Base-by-base conservation (phyloP, 1,140 invertebrate genomes). In the Drosophila biarmipes region DNA sequence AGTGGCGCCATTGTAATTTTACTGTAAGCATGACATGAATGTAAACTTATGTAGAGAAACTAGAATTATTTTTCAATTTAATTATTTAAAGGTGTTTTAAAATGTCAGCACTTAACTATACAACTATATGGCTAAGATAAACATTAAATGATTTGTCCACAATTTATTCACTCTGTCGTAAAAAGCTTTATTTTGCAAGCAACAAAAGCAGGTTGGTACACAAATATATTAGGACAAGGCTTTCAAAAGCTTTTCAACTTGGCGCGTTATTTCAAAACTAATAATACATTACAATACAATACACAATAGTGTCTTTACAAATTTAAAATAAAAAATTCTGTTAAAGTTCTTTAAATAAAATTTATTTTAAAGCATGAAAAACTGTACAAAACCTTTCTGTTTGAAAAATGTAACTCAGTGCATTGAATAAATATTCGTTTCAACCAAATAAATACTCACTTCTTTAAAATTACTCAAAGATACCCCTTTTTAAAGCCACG, bases 181-280 rank as follows among this genome's bases (percentile, higher is more conserved):
- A 31, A 40, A 66, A 66, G 63, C 63, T 67, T 21, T 7, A 0
- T 2, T 1, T 2, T 0, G 4, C 5, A 7, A 31, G 14, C 5
- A n/a, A 64, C 63, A 67, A 38, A 42, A 11, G 37, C n/a, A 64
- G 14, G 1, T 5, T 67, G 58, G 34, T 49, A 17, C 17, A n/a
- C 34, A 63, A 24, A n/a, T 12, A 11, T 0, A 6, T 4, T 6
- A 14, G 19, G 6, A 7, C 2, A 21, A n/a, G 40, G 54, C 27
- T 34, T 43, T 58, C 2, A 4, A 1, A 12, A 49, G 27, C 27
- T 24, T 19, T 15, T 0, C 4, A 8, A 2, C 1, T 6, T 34
- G 11, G 43, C 63, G 58, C 57, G 1, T 0, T 5, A n/a, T 7
- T 48, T 61, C 0, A 7, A 64, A 46, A 7, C 8, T 4, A 24